Percentiles rank a stretch among this genome's conserved stretches.
Evolutionary conservation across 2,888 invertebrate genomes (phyloP).

Genomic region (Yponomeuta plumbellus): DNA sequence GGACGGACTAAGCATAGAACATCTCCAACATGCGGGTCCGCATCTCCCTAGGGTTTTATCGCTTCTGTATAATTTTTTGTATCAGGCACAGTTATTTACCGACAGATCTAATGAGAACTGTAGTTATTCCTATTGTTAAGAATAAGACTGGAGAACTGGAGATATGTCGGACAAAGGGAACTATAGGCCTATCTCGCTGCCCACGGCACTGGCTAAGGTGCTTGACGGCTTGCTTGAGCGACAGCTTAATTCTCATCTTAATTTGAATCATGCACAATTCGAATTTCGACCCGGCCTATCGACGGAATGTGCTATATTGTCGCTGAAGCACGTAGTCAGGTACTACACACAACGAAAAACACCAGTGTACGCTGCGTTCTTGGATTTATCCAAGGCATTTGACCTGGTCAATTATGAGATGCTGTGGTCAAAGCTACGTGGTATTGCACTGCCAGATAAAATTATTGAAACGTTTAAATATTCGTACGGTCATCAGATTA

Average conservation of each 20-base stretch:
- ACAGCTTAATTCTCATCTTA: too few species aligned
- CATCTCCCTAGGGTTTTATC: constrained; percentile 7
- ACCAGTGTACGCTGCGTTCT: neutral
- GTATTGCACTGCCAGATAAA: too few species aligned
- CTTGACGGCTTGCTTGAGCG: constrained; percentile 16
- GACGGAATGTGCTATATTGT: too few species aligned
- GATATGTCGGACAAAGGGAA: constrained; percentile 6
- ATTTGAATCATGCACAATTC: too few species aligned
- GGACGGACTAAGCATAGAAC: constrained; percentile 17
- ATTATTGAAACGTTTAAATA: too few species aligned
- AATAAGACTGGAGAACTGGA: constrained; percentile 17
- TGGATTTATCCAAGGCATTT: too few species aligned
- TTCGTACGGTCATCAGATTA: too few species aligned
- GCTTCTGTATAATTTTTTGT: constrained; percentile 12
- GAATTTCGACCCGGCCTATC: too few species aligned
- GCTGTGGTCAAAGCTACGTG: too few species aligned
- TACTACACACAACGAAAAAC: constrained; percentile 1
- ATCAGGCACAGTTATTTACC: constrained; percentile 14
- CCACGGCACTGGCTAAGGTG: constrained; percentile 13
- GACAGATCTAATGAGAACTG: too few species aligned
- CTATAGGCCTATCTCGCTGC: constrained; percentile 16
- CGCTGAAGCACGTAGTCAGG: neutral
- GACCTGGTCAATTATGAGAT: too few species aligned
- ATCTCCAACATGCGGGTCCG: constrained; percentile 13
- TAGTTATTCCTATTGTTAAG: constrained; percentile 16